Conservation (phyloP, 1,140 invertebrate genomes). For the Drosophila kepulauana region DNA sequence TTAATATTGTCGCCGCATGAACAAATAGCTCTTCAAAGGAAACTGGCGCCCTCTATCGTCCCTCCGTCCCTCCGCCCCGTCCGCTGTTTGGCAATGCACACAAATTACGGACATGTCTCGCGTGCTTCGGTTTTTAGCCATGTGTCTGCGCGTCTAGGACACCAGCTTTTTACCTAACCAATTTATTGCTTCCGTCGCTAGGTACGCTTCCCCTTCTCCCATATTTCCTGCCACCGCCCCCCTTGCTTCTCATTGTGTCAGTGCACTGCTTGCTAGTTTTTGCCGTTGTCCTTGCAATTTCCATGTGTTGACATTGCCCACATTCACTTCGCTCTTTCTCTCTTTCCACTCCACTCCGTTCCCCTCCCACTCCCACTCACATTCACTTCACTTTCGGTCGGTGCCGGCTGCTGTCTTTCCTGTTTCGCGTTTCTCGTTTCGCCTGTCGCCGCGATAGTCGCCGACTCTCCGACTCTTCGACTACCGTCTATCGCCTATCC, state of each 20-base stretch:
- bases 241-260: slow-evolving; percentile 4
- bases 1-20: slow-evolving; percentile 64
- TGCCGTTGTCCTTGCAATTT: slow-evolving; percentile 73
- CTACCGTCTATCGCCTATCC: slow-evolving; percentile 19
- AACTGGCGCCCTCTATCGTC: slow-evolving; percentile 8
- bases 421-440: slow-evolving; percentile 48
- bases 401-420: slow-evolving; percentile 47
- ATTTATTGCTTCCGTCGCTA: slow-evolving; percentile 76
- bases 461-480: slow-evolving; percentile 10
- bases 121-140: slow-evolving; percentile 61
- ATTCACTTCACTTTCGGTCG: slow-evolving; percentile 34
- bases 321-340: slow-evolving; percentile 57
- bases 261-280: slow-evolving; percentile 15
- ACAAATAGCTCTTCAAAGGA: slow-evolving; percentile 52
- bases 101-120: slow-evolving; percentile 67
- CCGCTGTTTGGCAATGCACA: slow-evolving; percentile 8
- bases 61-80: no score
- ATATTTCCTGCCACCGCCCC: not conserved
- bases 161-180: slow-evolving; percentile 82
- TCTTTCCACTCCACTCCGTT: not conserved
- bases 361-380: not conserved
- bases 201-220: not conserved
- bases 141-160: slow-evolving; percentile 75
- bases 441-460: slow-evolving; percentile 35
- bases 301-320: slow-evolving; percentile 80